Evolutionary conservation across 2,888 invertebrate genomes (phyloP).

Genomic region (Molorchus minor): DNA sequence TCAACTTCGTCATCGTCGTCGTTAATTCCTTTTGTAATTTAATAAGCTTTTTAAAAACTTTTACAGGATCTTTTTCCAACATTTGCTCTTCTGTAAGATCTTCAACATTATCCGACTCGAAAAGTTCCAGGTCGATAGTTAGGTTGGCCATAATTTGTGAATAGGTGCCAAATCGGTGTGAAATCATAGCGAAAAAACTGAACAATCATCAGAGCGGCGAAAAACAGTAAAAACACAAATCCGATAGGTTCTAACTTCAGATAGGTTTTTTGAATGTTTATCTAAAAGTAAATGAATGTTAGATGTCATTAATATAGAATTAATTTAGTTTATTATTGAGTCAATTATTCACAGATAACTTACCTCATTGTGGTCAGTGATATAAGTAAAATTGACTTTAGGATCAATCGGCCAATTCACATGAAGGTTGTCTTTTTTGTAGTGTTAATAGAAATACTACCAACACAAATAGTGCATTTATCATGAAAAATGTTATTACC

Average conservation of each 20-base stretch:
- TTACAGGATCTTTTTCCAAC: conserved; percentile 87
- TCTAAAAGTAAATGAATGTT: conserved; percentile 52
- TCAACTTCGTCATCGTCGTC: conserved; percentile 82
- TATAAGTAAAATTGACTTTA: conserved; percentile 61
- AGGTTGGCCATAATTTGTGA: conserved; percentile 79
- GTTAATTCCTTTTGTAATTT: conserved; percentile 81
- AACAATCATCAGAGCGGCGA: conserved; percentile 73
- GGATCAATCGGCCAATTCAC: conserved; percentile 75
- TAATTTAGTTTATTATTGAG: not conserved
- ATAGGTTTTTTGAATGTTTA: conserved; percentile 67
- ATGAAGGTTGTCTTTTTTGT: conserved; percentile 74
- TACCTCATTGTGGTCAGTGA: conserved; percentile 52
- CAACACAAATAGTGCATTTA: conserved; percentile 79
- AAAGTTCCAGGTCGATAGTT: conserved; percentile 58
- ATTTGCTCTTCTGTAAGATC: conserved; percentile 85
- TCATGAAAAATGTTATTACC: conserved; percentile 77
- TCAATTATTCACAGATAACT: conserved; percentile 9
- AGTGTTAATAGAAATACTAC: conserved; percentile 78
- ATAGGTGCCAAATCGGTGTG: conserved; percentile 79
- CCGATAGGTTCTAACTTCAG: conserved; percentile 78
- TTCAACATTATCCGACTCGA: conserved; percentile 67
- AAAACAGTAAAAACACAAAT: conserved; percentile 78
- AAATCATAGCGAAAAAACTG: conserved; percentile 80
- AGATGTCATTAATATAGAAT: not conserved
- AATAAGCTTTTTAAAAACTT: conserved; percentile 87